phyloP scores from a whole-genome alignment of 2,888 invertebrate species.

The Eurytoma californica region DNA sequence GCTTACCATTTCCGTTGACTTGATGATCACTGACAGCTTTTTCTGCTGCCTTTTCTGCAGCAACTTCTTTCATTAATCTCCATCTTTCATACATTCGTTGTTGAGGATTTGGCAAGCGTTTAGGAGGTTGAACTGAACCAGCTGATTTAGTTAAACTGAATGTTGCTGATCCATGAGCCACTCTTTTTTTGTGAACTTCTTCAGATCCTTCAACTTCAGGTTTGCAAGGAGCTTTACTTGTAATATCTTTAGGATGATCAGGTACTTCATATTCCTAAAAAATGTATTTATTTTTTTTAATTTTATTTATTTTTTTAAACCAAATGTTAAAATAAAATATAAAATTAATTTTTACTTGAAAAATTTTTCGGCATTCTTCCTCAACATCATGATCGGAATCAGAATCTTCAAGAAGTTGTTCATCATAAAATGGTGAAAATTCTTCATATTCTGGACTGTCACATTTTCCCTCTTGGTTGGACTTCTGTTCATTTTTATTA shows the following conservation, averaged over 20 bases:
- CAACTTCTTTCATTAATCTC: conserved; percentile 67
- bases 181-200: conserved; percentile 79
- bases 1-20: conserved; percentile 68
- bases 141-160: conserved; percentile 61
- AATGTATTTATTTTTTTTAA: neutral
- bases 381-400: conserved; percentile 84
- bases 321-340: neutral
- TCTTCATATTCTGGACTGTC: conserved; percentile 60
- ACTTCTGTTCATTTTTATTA: conserved; percentile 56
- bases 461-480: conserved; percentile 61
- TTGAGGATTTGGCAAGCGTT: conserved; percentile 66
- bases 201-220: conserved; percentile 63
- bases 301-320: neutral
- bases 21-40: conserved; percentile 64
- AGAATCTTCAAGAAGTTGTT: conserved; percentile 74
- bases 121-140: conserved; percentile 64
- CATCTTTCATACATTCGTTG: conserved; percentile 71
- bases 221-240: conserved; percentile 61
- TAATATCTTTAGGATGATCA: conserved; percentile 65
- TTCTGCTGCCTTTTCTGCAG: conserved; percentile 65
- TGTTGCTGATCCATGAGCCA: conserved; percentile 80
- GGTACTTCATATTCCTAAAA: conserved; percentile 70
- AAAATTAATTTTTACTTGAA: conserved; percentile 79
- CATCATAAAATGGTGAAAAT: conserved; percentile 61
- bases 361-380: conserved; percentile 90